Percentiles rank a stretch among this genome's conserved stretches.
phyloP scores from a whole-genome alignment of 2,113 vertebrate genomes.

The Microcebus griseorufus region DNA sequence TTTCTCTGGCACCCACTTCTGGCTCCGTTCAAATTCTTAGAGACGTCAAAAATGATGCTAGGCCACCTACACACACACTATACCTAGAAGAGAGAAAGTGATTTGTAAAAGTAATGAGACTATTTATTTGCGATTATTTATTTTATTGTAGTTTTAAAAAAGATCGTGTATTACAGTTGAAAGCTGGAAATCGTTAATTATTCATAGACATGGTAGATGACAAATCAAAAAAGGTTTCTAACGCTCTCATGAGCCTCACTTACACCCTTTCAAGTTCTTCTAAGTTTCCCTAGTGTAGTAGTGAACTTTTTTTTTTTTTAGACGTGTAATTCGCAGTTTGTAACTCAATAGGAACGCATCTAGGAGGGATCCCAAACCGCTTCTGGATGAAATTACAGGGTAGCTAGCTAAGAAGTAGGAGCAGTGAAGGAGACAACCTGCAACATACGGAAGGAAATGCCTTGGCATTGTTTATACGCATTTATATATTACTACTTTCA shows the following conservation, averaged over 20 bases:
- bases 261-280: not conserved
- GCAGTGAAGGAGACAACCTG: not conserved
- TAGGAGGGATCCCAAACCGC: not conserved
- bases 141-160: not conserved
- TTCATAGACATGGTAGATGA: not conserved
- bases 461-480: not conserved
- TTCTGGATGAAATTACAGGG: not conserved
- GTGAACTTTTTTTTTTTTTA: not conserved
- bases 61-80: not conserved
- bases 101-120: not conserved
- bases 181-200: not conserved
- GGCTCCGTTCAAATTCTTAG: not conserved
- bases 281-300: not conserved
- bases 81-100: not conserved
- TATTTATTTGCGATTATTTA: not conserved
- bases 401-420: not conserved
- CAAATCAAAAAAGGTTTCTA: not conserved
- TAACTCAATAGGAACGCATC: not conserved
- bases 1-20: not conserved
- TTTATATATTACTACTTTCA: not conserved
- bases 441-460: not conserved
- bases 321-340: not conserved
- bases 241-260: not conserved
- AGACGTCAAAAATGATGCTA: not conserved
- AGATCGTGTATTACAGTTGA: not conserved